phyloP scores from a whole-genome alignment of 2,888 invertebrate genomes.

The Taenaris catops region DNA sequence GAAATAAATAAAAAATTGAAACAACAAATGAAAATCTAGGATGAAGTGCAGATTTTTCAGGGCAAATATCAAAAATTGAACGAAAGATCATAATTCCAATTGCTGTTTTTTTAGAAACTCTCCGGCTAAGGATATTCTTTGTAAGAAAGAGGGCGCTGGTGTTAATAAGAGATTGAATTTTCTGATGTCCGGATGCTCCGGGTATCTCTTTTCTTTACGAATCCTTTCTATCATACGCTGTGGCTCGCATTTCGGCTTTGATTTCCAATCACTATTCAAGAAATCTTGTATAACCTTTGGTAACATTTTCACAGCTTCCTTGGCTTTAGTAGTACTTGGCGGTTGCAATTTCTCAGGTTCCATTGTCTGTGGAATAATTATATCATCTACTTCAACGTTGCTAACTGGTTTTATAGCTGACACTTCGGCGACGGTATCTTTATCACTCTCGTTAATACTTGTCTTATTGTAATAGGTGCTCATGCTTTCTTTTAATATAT shows the following conservation, averaged over 20 bases:
- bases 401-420: slow-evolving; percentile 19
- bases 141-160: slow-evolving; percentile 89
- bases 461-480: slow-evolving; percentile 42
- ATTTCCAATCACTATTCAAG: slow-evolving; percentile 68
- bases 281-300: slow-evolving; percentile 80
- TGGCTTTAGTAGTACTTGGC: slow-evolving; percentile 53
- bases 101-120: slow-evolving; percentile 82
- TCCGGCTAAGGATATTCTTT: slow-evolving; percentile 88
- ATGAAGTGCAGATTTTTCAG: slow-evolving; percentile 5
- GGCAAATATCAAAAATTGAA: slow-evolving; percentile 2
- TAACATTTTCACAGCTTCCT: slow-evolving; percentile 61
- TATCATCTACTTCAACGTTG: slow-evolving; percentile 59
- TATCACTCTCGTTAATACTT: slow-evolving; percentile 26
- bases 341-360: slow-evolving; percentile 39
- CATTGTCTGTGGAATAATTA: slow-evolving; percentile 44
- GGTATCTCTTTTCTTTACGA: slow-evolving; percentile 79
- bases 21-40: slow-evolving; percentile 5
- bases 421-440: slow-evolving; percentile 22
- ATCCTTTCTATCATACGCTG: slow-evolving; percentile 86
- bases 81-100: slow-evolving; percentile 41
- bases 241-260: slow-evolving; percentile 83
- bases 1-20: slow-evolving; percentile 10
- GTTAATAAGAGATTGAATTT: slow-evolving; percentile 87
- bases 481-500: slow-evolving; percentile 55
- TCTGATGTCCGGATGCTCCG: slow-evolving; percentile 78